phyloP scores from a whole-genome alignment of 1,140 invertebrate genomes.

The Akabosia matsudoensis region DNA sequence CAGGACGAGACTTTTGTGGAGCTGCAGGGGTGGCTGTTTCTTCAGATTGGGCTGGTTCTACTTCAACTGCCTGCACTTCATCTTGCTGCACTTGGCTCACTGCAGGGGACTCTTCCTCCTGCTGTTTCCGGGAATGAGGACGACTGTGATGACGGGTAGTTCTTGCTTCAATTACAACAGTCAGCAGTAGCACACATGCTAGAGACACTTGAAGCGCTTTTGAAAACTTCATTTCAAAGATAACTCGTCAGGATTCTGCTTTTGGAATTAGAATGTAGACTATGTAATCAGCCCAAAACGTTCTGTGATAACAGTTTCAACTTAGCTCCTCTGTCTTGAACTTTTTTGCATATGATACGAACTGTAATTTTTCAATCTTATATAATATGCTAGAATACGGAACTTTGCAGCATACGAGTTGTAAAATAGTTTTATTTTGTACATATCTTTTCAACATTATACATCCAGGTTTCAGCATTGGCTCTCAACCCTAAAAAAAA shows the following conservation, averaged over 20 bases:
- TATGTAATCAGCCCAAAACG: too few species aligned
- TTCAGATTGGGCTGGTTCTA: neutral
- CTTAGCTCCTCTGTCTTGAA: too few species aligned
- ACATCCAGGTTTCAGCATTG: neutral
- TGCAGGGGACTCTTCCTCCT: neutral
- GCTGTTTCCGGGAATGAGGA: neutral
- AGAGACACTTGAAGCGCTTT: neutral
- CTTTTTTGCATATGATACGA: too few species aligned
- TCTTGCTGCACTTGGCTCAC: conserved; percentile 1
- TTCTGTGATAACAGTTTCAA: too few species aligned
- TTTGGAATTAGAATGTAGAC: too few species aligned
- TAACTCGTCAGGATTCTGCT: too few species aligned
- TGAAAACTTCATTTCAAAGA: neutral
- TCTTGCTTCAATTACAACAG: neutral
- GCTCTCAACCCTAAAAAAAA: too few species aligned
- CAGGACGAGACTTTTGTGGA: neutral
- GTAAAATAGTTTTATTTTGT: too few species aligned
- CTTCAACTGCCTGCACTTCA: neutral
- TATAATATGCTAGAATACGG: too few species aligned
- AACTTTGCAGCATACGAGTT: too few species aligned
- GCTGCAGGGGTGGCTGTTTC: neutral
- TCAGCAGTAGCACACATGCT: neutral
- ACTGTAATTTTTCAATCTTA: too few species aligned
- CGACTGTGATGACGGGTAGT: neutral
- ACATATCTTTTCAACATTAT: too few species aligned